phyloP scores from a whole-genome alignment of 2,797 vertebrate genomes.

The Australoheros facetus region DNA sequence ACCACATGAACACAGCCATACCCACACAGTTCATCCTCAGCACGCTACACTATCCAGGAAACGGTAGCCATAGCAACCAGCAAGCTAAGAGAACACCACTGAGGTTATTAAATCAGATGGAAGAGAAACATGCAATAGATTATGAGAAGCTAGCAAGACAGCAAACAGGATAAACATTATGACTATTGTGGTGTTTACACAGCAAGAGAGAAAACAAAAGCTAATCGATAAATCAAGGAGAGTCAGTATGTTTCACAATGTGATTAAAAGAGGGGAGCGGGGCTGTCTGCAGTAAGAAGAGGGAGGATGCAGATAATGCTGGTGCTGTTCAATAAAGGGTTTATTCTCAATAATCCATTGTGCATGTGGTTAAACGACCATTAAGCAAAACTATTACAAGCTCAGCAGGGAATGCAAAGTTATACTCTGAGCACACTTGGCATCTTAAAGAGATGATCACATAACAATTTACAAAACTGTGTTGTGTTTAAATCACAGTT shows the following conservation, averaged over 20 bases:
- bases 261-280: not conserved
- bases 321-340: not conserved
- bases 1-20: slow-evolving; percentile 29
- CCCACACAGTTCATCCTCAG: slow-evolving; percentile 56
- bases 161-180: not conserved
- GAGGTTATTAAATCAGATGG: slow-evolving; percentile 59
- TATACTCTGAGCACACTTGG: not conserved
- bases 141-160: slow-evolving; percentile 14
- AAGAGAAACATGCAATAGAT: slow-evolving; percentile 31
- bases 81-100: slow-evolving; percentile 48
- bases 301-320: not conserved
- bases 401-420: not conserved
- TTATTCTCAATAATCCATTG: not conserved
- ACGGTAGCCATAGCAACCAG: slow-evolving; percentile 64
- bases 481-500: not conserved
- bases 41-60: slow-evolving; percentile 56
- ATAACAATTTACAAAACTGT: not conserved
- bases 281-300: not conserved
- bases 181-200: not conserved
- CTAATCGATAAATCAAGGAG: slow-evolving; percentile 2
- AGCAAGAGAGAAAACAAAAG: not conserved
- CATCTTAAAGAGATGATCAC: not conserved
- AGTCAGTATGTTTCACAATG: not conserved
- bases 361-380: not conserved
- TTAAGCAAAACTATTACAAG: not conserved